Percentiles rank a stretch among this genome's conserved stretches.
phyloP scores from a whole-genome alignment of 2,888 invertebrate species.

The Coelopa pilipes region DNA sequence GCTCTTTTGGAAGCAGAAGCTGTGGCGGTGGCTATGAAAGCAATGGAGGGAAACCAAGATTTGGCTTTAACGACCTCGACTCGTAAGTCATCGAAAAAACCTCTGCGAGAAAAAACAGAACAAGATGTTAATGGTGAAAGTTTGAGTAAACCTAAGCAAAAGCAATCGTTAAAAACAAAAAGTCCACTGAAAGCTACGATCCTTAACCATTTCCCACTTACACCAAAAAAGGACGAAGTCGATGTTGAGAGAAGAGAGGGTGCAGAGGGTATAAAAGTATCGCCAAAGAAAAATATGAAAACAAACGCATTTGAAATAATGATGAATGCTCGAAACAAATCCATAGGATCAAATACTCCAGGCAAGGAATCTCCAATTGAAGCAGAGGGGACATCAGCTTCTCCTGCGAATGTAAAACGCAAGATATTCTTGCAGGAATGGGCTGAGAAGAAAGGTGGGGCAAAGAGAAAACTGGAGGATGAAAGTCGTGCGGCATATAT shows the following conservation, averaged over 20 bases:
- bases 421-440: slow-evolving; percentile 71
- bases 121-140: slow-evolving; percentile 42
- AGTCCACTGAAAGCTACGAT: slow-evolving; percentile 53
- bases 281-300: slow-evolving; percentile 29
- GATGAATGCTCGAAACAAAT: slow-evolving; percentile 76
- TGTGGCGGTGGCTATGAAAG: slow-evolving; percentile 40
- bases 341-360: slow-evolving; percentile 73
- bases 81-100: slow-evolving; percentile 41
- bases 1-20: slow-evolving; percentile 54
- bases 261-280: not conserved
- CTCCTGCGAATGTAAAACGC: slow-evolving; percentile 67
- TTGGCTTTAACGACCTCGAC: slow-evolving; percentile 40
- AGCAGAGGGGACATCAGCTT: slow-evolving; percentile 49
- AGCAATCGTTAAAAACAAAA: slow-evolving; percentile 37
- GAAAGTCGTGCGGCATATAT: slow-evolving; percentile 71
- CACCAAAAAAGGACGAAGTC: slow-evolving; percentile 47
- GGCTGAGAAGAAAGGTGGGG: slow-evolving; percentile 75
- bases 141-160: not conserved
- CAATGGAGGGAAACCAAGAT: slow-evolving; percentile 15
- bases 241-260: not conserved
- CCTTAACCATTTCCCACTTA: slow-evolving; percentile 51
- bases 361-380: slow-evolving; percentile 66
- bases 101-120: slow-evolving; percentile 52
- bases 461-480: slow-evolving; percentile 72
- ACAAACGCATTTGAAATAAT: slow-evolving; percentile 74